These are phyloP conservation scores for Theretra japonica DNA, from an alignment of 2,888 invertebrate species.

Conservation along the genomic window DNA sequence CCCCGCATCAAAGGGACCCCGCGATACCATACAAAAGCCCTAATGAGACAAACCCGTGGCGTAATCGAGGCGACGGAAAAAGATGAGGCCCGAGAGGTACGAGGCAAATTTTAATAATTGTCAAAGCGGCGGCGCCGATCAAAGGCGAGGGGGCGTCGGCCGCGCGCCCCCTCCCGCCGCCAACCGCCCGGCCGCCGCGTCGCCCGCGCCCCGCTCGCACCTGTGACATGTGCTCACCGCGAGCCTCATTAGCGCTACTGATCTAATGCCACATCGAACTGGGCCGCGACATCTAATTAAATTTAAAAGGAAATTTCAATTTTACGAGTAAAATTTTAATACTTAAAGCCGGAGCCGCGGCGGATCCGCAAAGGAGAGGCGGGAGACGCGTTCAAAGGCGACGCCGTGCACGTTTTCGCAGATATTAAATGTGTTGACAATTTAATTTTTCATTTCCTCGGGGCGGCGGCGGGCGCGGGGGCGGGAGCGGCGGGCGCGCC, in stretches of 20 bases:
- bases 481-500: slow-evolving; percentile 60
- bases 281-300: slow-evolving; percentile 78
- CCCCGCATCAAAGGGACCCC: slow-evolving; percentile 78
- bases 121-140: slow-evolving; percentile 85
- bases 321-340: slow-evolving; percentile 82
- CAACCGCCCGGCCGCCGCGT: slow-evolving; percentile 41
- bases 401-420: slow-evolving; percentile 83
- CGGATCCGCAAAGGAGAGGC: slow-evolving; percentile 75
- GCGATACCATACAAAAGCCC: slow-evolving; percentile 84
- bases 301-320: slow-evolving; percentile 82
- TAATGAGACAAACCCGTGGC: slow-evolving; percentile 85
- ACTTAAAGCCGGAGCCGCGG: slow-evolving; percentile 77
- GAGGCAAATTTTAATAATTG: slow-evolving; percentile 86
- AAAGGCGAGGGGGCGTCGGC: slow-evolving; percentile 71
- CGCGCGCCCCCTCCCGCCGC: slow-evolving; percentile 26
- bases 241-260: slow-evolving; percentile 82
- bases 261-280: slow-evolving; percentile 82
- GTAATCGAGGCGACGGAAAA: slow-evolving; percentile 85
- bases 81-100: slow-evolving; percentile 84
- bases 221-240: slow-evolving; percentile 80
- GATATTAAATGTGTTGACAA: slow-evolving; percentile 86
- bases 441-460: slow-evolving; percentile 85
- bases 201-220: slow-evolving; percentile 57
- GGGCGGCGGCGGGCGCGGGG: slow-evolving; percentile 66
- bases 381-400: slow-evolving; percentile 81